A percentile compares a stretch with the other conserved stretches of the same genome.
These are phyloP conservation scores for Pseudachorutes palmiensis DNA, from an alignment of 1,140 invertebrate species.

Conservation along the genomic window DNA sequence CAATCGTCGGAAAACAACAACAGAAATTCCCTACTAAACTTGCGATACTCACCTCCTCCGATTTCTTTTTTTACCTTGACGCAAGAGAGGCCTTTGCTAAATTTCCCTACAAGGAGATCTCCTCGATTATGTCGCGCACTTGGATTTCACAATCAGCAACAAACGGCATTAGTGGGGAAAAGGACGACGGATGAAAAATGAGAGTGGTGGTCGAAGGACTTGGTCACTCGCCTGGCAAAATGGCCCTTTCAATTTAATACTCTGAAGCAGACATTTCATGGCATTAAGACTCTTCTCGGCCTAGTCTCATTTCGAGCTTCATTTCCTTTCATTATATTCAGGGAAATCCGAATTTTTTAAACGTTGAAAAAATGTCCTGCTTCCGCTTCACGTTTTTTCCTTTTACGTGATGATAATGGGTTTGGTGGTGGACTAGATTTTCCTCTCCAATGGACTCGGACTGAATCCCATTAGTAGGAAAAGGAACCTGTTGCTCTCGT, in stretches of 20 bases:
- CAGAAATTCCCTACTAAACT: background rate
- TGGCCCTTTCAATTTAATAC: no score
- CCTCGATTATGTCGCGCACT: background rate
- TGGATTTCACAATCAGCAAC: background rate
- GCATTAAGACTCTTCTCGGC: no score
- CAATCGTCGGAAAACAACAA: background rate
- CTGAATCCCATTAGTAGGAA: slow-evolving; percentile 13
- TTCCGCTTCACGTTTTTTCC: background rate
- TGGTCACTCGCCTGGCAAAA: no score
- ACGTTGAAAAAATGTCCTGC: background rate
- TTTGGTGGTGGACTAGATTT: slow-evolving; percentile 3
- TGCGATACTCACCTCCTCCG: slow-evolving; percentile 6
- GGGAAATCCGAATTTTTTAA: background rate
- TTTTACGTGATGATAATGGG: background rate
- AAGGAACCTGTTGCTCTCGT: slow-evolving; percentile 1
- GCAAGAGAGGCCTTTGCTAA: background rate
- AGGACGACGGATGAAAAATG: background rate
- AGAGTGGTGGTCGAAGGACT: background rate
- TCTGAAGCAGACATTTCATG: no score
- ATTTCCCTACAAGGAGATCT: slow-evolving; percentile 13
- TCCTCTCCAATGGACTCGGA: slow-evolving; percentile 2
- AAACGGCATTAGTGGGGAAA: background rate
- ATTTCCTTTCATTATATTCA: no score
- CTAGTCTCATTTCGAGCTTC: no score
- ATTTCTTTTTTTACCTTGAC: slow-evolving; percentile 13